phyloP scores from a whole-genome alignment of 2,888 invertebrate species.

The Adelphocoris suturalis region DNA sequence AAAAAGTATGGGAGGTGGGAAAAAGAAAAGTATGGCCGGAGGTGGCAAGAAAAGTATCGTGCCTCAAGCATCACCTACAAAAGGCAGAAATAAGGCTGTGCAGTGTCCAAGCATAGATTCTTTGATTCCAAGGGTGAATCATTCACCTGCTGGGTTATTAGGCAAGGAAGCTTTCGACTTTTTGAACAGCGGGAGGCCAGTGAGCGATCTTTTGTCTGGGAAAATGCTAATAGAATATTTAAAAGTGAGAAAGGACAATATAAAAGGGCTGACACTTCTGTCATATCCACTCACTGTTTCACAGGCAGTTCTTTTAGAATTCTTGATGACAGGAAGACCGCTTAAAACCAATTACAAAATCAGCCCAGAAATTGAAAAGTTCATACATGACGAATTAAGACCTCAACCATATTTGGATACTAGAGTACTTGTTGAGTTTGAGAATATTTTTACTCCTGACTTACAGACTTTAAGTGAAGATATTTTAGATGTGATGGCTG shows the following conservation, averaged over 20 bases:
- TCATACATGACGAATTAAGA: conserved; percentile 64
- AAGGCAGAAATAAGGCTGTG: conserved; percentile 35
- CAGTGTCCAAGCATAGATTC: conserved; percentile 63
- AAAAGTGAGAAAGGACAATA: conserved; percentile 32
- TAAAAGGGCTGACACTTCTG: conserved; percentile 50
- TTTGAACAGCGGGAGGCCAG: conserved; percentile 17
- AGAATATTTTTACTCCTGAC: conserved; percentile 23
- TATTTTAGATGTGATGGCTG: conserved; percentile 32
- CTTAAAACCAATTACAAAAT: conserved; percentile 54
- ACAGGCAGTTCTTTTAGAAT: conserved; percentile 67
- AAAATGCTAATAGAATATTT: conserved; percentile 68
- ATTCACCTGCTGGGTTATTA: conserved; percentile 52
- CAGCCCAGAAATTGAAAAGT: conserved; percentile 50
- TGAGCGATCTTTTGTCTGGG: conserved; percentile 55
- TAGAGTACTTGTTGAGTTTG: conserved; percentile 55
- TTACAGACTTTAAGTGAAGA: conserved; percentile 9
- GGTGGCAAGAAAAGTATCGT: neutral
- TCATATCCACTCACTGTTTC: conserved; percentile 63
- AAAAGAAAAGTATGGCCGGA: neutral
- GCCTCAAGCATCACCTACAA: neutral
- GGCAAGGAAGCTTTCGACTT: conserved; percentile 60
- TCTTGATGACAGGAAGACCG: conserved; percentile 67
- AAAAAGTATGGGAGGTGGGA: conserved; percentile 43
- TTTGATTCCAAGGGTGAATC: conserved; percentile 58
- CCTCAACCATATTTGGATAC: conserved; percentile 65